Evolutionary conservation across 2,888 invertebrate genomes (phyloP), one percentile per base, ranked within the genome.

Genomic region (Xestia c-nigrum): DNA sequence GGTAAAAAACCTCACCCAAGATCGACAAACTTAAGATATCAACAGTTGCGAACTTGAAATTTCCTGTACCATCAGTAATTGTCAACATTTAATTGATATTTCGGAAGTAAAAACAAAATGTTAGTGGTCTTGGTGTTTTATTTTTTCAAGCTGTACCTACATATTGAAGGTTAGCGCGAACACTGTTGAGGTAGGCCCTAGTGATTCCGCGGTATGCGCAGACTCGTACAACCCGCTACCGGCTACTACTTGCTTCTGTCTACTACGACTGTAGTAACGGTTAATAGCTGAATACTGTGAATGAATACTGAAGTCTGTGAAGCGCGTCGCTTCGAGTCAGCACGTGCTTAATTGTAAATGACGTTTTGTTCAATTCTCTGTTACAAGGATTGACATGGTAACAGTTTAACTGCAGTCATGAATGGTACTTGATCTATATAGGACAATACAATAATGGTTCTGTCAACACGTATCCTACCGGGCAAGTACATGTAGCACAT

Each of bases 371-470:
- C 7, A 16, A 59, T 31, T 57, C 24, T 14, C 24, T 57, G 16
- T 31, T 16, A 31, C 31, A 31, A 16, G 31, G 7, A 19, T 59
- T 31, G 59, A 16, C 31, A 59, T 31, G 16, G 16, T 59, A 59
- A 59, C 31, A 59, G n/a, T 64, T 14, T n/a, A 64, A 14, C 21
- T 63, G n/a, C 40, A n/a, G 40, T n/a, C n/a, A 43, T 40, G 59
- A 59, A 59, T 7, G 59, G 59, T 40, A 40, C 40, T 64, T 64
- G 40, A 43, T 5, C 40, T 43, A 14, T 64, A 43, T 43, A 43
- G 16, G 43, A 43, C 64, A 64, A 64, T 64, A 57, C n/a, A 10
- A 38, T 63, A 40, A 72, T 61, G n/a, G 40, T n/a, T 21, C 40
- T 14, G 38, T 46, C 55, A 43, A 31, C 64, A 52, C 57, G n/a